Base-by-base conservation (phyloP, 2,888 invertebrate species). In the Brenthis daphne region DNA sequence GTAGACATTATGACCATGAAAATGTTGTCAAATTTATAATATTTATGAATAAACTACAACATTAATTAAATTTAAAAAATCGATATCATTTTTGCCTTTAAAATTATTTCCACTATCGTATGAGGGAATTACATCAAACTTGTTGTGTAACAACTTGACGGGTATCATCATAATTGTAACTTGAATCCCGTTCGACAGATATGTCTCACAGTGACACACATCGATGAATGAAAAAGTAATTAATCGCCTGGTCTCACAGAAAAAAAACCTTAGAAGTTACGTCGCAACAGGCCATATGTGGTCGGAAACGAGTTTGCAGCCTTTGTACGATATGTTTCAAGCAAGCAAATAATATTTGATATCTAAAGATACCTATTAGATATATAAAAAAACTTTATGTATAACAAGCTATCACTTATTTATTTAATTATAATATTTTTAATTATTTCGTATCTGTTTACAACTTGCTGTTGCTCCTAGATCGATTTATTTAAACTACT, bases 231-330 rank as follows among this genome's bases (percentile, higher is more conserved):
- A 60, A 33, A 48, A 60, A n/a, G 60, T 50, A 60, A 60, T 50
- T 33, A 16, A 60, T 60, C 50, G 50, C 29, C 48, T 48, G 48
- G 48, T 50, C 16, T 24, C 13, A 47, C 16, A 43, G 29, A 48
- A 64, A 61, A 64, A 61, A 51, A 57, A 51, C 48, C 24, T 57
- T 56, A 65, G 50, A 65, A 57, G 48, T 57, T 37, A 57, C 64
- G 43, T 64, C 64, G 47, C 50, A 64, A 51, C 57, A 47, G 61
- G 43, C 65, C 64, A 67, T 67, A 67, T 69, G 66, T 60, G 33
- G 58, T 66, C 60, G 16, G 24, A 65, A 71, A 64, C 66, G 6
- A 56, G 65, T 65, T 64, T 55, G 37, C 6, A 14, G 29, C 56
- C 56, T 68, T 55, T 50, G 24, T 29, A 47, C 33, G n/a, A 2